phyloP scores from a whole-genome alignment of 2,113 vertebrate species.

The Hydropotes inermis region DNA sequence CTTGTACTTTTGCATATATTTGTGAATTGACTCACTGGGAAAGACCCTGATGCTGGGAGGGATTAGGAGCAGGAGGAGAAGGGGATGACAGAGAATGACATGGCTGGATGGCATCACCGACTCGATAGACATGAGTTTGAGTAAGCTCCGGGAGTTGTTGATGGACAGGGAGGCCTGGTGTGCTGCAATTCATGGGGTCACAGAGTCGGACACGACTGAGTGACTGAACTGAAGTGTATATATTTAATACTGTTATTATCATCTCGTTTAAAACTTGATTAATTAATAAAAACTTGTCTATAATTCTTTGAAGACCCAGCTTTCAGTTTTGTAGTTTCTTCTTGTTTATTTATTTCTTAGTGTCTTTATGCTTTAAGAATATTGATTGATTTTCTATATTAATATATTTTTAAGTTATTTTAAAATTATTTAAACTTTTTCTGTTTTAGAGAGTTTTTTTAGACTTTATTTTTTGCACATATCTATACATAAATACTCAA shows the following conservation, averaged over 20 bases:
- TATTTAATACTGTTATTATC: slow-evolving; percentile 3
- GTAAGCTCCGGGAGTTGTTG: too few species aligned
- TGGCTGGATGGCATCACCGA: too few species aligned
- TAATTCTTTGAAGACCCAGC: background rate
- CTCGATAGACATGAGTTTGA: too few species aligned
- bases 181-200: too few species aligned
- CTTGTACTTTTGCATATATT: background rate
- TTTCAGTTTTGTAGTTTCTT: slow-evolving; percentile 22
- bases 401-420: background rate
- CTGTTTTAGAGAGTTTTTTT: background rate
- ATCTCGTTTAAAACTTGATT: background rate
- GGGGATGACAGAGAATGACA: too few species aligned
- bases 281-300: slow-evolving; percentile 18
- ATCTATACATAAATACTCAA: background rate
- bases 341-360: background rate
- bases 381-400: slow-evolving; percentile 22
- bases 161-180: too few species aligned
- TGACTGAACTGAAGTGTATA: background rate
- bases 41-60: too few species aligned
- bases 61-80: too few species aligned
- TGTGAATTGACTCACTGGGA: background rate
- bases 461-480: background rate
- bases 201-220: too few species aligned
- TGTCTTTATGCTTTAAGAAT: slow-evolving; percentile 1
- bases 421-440: background rate